Conservation (phyloP, 2,888 invertebrate species). For the Drosophila phalerata region DNA sequence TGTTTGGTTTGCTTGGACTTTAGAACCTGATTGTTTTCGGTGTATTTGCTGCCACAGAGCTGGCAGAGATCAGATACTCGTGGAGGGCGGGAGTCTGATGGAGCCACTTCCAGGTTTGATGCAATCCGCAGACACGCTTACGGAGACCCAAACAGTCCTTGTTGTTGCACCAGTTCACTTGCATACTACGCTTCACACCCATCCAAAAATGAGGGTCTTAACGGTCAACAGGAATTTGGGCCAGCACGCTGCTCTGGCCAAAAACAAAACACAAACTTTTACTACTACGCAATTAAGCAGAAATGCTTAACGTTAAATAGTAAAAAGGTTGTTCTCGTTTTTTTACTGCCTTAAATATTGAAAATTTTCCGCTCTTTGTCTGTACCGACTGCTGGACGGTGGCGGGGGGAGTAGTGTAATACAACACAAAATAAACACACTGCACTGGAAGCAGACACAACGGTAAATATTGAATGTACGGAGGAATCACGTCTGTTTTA, state of each 20-base stretch:
- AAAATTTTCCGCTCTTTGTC: conserved; percentile 82
- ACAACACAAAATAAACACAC: conserved; percentile 57
- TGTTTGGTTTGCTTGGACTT: conserved; percentile 68
- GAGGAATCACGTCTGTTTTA: conserved; percentile 61
- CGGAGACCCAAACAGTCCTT: conserved; percentile 91
- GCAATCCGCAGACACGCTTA: conserved; percentile 94
- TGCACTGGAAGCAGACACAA: conserved; percentile 13
- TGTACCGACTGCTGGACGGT: conserved; percentile 24
- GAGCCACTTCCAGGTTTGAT: conserved; percentile 98
- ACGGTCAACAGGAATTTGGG: conserved; percentile 45
- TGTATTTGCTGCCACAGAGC: conserved; percentile 90
- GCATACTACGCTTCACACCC: conserved; percentile 84
- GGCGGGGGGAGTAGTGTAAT: conserved; percentile 27
- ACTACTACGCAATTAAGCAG: conserved; percentile 37
- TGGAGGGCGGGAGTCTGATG: conserved; percentile 95
- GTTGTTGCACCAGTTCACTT: conserved; percentile 68
- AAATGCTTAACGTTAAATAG: conserved; percentile 19
- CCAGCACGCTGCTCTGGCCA: conserved; percentile 51
- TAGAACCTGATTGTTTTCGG: conserved; percentile 65
- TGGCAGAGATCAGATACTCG: conserved; percentile 93
- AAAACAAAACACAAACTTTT: conserved; percentile 21
- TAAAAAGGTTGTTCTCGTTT: conserved; percentile 15
- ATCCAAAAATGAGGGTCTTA: conserved; percentile 70
- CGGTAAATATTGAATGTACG: conserved; percentile 23
- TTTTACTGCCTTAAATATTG: conserved; percentile 38